phyloP scores from a whole-genome alignment of 1,140 invertebrate genomes.

The Paralvinella palmiformis region DNA sequence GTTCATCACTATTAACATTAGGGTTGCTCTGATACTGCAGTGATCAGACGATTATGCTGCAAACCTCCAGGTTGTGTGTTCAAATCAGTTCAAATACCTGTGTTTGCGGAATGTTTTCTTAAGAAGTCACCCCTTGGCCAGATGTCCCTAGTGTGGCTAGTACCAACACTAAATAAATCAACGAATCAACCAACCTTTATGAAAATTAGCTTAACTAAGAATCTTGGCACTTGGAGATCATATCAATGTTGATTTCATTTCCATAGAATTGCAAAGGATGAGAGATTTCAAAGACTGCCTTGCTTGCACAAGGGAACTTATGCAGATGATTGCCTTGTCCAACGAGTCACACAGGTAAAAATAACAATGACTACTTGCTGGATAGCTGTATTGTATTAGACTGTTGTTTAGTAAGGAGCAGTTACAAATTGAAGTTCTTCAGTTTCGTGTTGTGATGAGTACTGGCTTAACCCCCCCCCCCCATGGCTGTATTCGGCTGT shows the following conservation, averaged over 20 bases:
- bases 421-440: not conserved
- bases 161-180: not conserved
- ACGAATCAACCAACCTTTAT: not conserved
- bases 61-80: not conserved
- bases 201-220: not conserved
- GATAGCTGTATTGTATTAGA: not conserved
- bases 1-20: not conserved
- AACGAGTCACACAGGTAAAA: slow-evolving; percentile 86
- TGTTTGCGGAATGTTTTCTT: no score
- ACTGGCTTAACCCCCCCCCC: not conserved
- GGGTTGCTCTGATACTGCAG: no score
- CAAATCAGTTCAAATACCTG: no score
- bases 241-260: not conserved
- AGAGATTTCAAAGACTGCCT: slow-evolving; percentile 82
- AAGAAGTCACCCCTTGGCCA: not conserved
- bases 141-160: not conserved
- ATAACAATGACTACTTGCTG: slow-evolving; percentile 14
- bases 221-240: not conserved
- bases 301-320: slow-evolving; percentile 98
- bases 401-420: not conserved
- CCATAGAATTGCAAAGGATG: slow-evolving; percentile 82
- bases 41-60: not conserved
- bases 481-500: not conserved
- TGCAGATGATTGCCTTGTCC: slow-evolving; percentile 97
- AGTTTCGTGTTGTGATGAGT: not conserved